A percentile compares a stretch with the other conserved stretches of the same genome.
These are phyloP conservation scores for Cheilosia grossa DNA, from an alignment of 2,888 invertebrate species.

Conservation along the genomic window DNA sequence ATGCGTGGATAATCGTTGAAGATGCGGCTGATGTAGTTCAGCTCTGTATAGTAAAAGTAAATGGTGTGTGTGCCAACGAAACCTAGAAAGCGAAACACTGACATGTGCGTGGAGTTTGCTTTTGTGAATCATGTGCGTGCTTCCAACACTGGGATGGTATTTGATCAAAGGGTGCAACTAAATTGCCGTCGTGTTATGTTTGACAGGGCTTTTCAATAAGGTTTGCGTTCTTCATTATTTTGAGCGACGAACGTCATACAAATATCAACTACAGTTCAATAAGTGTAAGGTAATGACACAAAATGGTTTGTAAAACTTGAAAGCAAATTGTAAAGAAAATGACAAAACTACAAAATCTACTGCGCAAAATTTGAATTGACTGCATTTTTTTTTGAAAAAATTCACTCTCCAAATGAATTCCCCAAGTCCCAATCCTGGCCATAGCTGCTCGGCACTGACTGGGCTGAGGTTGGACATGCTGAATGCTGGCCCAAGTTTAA, in stretches of 20 bases:
- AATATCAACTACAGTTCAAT: no score
- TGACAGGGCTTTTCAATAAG: neutral
- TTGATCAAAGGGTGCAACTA: neutral
- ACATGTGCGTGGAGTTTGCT: neutral
- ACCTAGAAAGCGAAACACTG: constrained; percentile 40
- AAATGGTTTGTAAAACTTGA: no score
- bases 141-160: neutral
- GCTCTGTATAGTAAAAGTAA: neutral
- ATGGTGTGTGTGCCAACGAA: neutral
- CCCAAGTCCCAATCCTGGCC: no score
- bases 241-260: neutral
- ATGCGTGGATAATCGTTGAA: constrained; percentile 42
- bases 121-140: constrained; percentile 15
- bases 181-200: neutral
- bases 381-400: no score
- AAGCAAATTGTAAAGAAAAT: no score
- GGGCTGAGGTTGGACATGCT: no score
- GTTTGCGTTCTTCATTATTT: neutral
- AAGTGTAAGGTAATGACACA: no score
- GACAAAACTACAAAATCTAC: no score
- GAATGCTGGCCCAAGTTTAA: no score
- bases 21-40: constrained; percentile 24
- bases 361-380: no score
- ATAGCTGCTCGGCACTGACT: no score
- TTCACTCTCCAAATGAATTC: no score